phyloP scores from a whole-genome alignment of 2,113 vertebrate species.

The Nasalis larvatus region DNA sequence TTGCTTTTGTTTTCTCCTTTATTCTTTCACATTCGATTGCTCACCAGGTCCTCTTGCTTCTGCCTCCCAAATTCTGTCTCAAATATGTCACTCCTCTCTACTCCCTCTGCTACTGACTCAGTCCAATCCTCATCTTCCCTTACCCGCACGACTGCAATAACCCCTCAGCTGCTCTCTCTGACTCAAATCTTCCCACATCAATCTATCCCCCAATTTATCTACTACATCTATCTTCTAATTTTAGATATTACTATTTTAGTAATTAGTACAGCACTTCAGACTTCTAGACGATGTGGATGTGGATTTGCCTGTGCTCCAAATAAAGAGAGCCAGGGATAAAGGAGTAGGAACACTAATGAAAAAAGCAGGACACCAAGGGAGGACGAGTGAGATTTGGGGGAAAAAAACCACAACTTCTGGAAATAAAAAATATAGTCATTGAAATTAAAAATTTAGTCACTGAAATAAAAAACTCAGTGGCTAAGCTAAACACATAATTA shows the following conservation, averaged over 20 bases:
- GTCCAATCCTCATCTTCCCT: neutral
- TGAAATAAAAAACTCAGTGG: slow-evolving; percentile 8
- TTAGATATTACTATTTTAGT: neutral
- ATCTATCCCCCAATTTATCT: neutral
- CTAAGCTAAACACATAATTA: slow-evolving; percentile 12
- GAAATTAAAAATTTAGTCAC: too few relatives aligned
- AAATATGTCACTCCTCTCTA: neutral
- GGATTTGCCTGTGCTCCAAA: neutral
- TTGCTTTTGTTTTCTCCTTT: neutral
- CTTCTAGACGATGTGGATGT: neutral
- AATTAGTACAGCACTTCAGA: neutral
- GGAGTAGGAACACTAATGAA: neutral
- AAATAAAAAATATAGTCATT: too few relatives aligned
- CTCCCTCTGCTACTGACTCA: neutral
- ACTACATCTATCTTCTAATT: neutral
- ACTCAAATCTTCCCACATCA: neutral
- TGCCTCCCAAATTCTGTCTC: neutral
- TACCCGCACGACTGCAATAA: neutral
- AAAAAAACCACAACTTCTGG: neutral
- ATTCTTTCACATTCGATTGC: neutral
- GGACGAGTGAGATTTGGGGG: neutral
- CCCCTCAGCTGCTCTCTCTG: neutral
- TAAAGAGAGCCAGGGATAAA: neutral
- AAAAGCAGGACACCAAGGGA: neutral
- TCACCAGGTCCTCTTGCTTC: neutral